Evolutionary conservation across 2,888 invertebrate species (phyloP), one percentile per base, ranked within the genome.

Genomic region (Cosmia pyralina): DNA sequence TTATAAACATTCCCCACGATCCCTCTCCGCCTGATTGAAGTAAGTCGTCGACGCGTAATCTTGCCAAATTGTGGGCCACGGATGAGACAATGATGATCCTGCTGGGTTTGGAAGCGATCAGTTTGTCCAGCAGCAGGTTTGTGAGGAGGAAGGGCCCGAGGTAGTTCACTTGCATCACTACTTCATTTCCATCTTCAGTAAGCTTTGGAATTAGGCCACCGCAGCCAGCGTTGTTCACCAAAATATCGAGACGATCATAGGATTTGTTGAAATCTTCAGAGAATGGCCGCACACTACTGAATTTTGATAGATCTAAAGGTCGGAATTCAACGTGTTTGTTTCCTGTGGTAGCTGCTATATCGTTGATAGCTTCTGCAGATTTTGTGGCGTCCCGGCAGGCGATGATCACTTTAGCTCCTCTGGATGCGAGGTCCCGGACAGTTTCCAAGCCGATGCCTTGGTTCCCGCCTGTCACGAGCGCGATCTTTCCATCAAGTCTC

Each of bases 361-460:
- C 97, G 84, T 96, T 94, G 11, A 97, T 96, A 0, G 97, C 96
- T 96, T 96, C 93, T 94, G 98, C 97, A 86, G 98, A 98, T 93
- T 97, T 97, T 10, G 96, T 89, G 88, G 97, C 94, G 91, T 98
- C 97, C 79, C 98, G 96, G 89, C 98, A 98, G 1, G 98, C 98
- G 97, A 99, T 98, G 74, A 95, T 88, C 41, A 96, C 93, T 88
- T 96, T 97, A 0, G 98, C 98, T 7, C 97, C 97, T 77, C 98
- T 94, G 77, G 94, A 95, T 0, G 98, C 98, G 77, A 98, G 92
- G 84, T 97, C 97, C 73, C 94, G 94, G 0, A 97, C 98, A 0
- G 98, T 97, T 93, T 98, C 98, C 89, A 97, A 97, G 2, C 98
- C 98, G 75, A 98, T 98, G 4, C 98, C 98, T 2, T 97, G 97